Percentiles rank a stretch among this genome's conserved stretches.
phyloP scores from a whole-genome alignment of 2,113 vertebrate species.

The Oryzias celebensis region DNA sequence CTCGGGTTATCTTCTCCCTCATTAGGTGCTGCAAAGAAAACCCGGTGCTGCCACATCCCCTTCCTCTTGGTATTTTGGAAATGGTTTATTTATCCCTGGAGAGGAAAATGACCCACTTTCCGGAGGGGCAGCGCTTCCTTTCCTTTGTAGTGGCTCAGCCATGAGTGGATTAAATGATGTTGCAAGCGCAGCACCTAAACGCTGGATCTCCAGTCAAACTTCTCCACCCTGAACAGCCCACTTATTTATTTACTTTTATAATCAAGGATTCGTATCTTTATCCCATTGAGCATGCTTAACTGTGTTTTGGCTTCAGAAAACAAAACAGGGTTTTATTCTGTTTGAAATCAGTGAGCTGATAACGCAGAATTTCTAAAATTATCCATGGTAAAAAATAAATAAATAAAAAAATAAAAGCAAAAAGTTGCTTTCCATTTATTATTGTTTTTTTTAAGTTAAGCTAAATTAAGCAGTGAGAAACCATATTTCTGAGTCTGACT shows the following conservation, averaged over 20 bases:
- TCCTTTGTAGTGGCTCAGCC: constrained; percentile 56
- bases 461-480: constrained; percentile 1
- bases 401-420: not conserved
- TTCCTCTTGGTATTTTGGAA: constrained; percentile 71
- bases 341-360: constrained; percentile 16
- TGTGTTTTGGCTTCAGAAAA: constrained; percentile 36
- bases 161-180: constrained; percentile 44
- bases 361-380: constrained; percentile 20
- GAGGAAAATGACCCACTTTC: constrained; percentile 58
- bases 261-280: constrained; percentile 12
- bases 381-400: constrained; percentile 6
- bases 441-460: not conserved
- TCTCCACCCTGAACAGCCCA: constrained; percentile 11
- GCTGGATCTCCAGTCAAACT: constrained; percentile 11
- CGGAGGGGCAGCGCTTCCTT: constrained; percentile 66
- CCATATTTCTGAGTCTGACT: not conserved
- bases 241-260: constrained; percentile 40
- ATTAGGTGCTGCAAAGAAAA: constrained; percentile 60
- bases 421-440: not conserved
- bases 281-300: constrained; percentile 19
- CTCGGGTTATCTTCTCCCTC: constrained; percentile 46
- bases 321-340: constrained; percentile 31
- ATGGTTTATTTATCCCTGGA: constrained; percentile 72
- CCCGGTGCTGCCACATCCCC: constrained; percentile 66
- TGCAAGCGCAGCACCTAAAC: constrained; percentile 13